A percentile compares a stretch with the other conserved stretches of the same genome.
Evolutionary conservation across 2,113 vertebrate species (phyloP).

Genomic region (Oreochromis tanganicae): DNA sequence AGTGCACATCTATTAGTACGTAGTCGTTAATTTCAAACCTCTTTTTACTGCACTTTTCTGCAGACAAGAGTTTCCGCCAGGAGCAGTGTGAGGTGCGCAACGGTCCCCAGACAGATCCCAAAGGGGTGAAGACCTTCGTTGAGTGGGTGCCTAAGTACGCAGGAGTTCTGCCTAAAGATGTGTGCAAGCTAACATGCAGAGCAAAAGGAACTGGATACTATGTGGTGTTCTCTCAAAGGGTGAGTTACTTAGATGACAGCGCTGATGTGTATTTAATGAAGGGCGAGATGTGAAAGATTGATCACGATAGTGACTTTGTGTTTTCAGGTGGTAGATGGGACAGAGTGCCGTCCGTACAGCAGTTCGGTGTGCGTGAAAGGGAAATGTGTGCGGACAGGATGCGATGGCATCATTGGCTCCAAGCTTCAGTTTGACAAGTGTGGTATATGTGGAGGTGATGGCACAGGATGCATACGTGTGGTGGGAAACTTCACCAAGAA

Average conservation of each 20-base stretch:
- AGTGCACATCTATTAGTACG: background rate
- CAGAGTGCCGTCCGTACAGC: conserved; percentile 89
- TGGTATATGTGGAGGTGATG: conserved; percentile 91
- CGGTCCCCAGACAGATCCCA: conserved; percentile 94
- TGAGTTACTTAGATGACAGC: conserved; percentile 49
- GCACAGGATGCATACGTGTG: conserved; percentile 86
- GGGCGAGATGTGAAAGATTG: background rate
- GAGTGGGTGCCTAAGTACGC: conserved; percentile 98
- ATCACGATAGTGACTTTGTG: background rate
- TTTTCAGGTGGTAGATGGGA: conserved; percentile 87
- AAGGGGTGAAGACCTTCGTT: conserved; percentile 92
- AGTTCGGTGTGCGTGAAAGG: conserved; percentile 93
- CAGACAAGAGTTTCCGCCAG: conserved; percentile 89
- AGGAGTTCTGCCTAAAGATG: conserved; percentile 85
- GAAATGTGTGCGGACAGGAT: conserved; percentile 90
- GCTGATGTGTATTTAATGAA: background rate
- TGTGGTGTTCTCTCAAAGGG: conserved; percentile 95
- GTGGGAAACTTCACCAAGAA: conserved; percentile 91
- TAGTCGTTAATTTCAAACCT: background rate
- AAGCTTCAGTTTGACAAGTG: conserved; percentile 97
- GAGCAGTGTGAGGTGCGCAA: conserved; percentile 95
- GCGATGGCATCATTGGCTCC: conserved; percentile 94
- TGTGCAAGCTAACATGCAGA: conserved; percentile 94
- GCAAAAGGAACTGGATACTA: conserved; percentile 98
- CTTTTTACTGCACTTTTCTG: background rate